Percentiles rank a stretch among this genome's conserved stretches.
These are phyloP conservation scores for Caenorhabditis briggsae DNA, from an alignment of 1,140 invertebrate genomes.

Conservation along the genomic window DNA sequence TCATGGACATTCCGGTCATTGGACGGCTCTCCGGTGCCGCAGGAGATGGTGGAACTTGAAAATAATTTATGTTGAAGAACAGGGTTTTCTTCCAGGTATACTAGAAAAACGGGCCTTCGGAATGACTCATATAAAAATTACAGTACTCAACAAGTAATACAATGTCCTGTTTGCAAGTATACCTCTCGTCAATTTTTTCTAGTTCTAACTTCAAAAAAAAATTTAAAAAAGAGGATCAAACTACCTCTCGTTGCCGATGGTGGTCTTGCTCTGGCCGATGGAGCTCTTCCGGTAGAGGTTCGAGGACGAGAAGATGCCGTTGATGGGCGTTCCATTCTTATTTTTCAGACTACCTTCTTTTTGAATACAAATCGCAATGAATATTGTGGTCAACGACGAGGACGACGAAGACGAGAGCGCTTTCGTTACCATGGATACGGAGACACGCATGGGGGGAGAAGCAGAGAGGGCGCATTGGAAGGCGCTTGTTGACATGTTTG, in stretches of 20 bases:
- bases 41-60: background rate
- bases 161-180: too few relatives aligned
- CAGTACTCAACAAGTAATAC: too few relatives aligned
- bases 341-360: slow-evolving; percentile 33
- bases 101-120: too few relatives aligned
- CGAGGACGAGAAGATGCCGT: slow-evolving; percentile 36
- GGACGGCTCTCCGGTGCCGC: slow-evolving; percentile 9
- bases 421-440: slow-evolving; percentile 16
- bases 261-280: slow-evolving; percentile 15
- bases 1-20: slow-evolving; percentile 39
- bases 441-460: background rate
- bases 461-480: background rate
- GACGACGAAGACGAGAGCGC: background rate
- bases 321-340: slow-evolving; percentile 47
- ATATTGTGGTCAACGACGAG: background rate
- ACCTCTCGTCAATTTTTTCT: too few relatives aligned
- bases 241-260: slow-evolving; percentile 44
- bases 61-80: background rate
- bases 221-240: background rate
- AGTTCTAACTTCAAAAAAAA: too few relatives aligned
- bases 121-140: too few relatives aligned
- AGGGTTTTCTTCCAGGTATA: too few relatives aligned
- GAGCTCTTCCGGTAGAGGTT: slow-evolving; percentile 45
- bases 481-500: background rate
- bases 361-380: slow-evolving; percentile 20